Percentiles rank a stretch among this genome's conserved stretches.
Conservation (phyloP, 1,140 invertebrate genomes). For the Limonius californicus region DNA sequence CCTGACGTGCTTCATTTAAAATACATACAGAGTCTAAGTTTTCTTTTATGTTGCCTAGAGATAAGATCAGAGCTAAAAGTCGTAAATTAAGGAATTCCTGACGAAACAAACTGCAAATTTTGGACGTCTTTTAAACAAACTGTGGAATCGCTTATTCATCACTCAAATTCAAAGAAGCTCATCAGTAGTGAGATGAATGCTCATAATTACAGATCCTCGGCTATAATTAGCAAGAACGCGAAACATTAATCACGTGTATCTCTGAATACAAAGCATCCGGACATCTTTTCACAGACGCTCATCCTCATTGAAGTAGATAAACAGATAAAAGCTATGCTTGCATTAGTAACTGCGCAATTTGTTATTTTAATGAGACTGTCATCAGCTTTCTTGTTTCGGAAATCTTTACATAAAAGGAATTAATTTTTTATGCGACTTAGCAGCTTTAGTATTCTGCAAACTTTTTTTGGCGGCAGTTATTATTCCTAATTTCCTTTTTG, state of each 20-base stretch:
- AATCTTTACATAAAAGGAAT: too few species aligned
- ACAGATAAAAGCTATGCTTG: conserved; percentile 8
- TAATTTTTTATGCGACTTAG: too few species aligned
- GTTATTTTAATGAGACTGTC: neutral
- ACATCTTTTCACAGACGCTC: neutral
- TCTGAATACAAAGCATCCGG: neutral
- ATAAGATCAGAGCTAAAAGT: too few species aligned
- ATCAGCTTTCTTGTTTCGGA: neutral
- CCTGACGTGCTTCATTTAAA: too few species aligned
- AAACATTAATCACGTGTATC: conserved; percentile 8
- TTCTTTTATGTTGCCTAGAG: too few species aligned
- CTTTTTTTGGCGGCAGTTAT: too few species aligned
- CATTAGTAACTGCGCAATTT: conserved; percentile 5
- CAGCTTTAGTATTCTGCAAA: too few species aligned
- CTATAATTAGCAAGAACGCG: conserved; percentile 6
- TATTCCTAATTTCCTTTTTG: too few species aligned
- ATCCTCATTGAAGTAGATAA: neutral
- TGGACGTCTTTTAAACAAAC: too few species aligned
- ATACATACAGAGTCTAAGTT: too few species aligned
- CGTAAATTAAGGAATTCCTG: too few species aligned
- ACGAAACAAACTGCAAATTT: too few species aligned
- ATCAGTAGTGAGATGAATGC: neutral
- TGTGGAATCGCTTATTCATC: neutral
- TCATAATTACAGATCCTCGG: conserved; percentile 2
- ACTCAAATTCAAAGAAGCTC: conserved; percentile 4